A percentile compares a stretch with the other conserved stretches of the same genome.
Conservation (phyloP, 2,113 vertebrate species). For the Corynorhinus townsendii region DNA sequence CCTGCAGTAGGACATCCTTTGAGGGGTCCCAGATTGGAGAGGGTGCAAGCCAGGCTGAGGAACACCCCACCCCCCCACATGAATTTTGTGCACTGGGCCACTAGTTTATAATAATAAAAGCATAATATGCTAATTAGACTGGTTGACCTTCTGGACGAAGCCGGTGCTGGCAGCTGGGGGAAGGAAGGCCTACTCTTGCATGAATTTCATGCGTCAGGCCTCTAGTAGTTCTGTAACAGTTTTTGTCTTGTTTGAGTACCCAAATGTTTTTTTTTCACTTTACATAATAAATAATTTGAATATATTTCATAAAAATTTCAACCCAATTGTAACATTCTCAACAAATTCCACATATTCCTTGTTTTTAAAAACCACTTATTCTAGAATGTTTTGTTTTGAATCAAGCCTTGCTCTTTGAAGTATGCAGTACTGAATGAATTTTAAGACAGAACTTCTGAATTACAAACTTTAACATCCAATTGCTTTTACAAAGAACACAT, state of each 20-base stretch:
- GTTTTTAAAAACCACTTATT: background rate
- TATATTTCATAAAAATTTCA: background rate
- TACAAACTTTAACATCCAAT: background rate
- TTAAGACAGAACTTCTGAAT: background rate
- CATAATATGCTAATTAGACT: too few relatives aligned
- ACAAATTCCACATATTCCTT: background rate
- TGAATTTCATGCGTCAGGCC: too few relatives aligned
- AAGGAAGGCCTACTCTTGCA: too few relatives aligned
- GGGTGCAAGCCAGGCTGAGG: too few relatives aligned
- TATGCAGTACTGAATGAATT: background rate
- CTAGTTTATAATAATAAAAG: too few relatives aligned
- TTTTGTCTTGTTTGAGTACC: background rate
- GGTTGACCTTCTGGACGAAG: too few relatives aligned
- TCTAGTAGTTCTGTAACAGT: background rate
- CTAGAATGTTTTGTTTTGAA: background rate
- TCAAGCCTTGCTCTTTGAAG: background rate
- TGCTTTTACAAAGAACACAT: background rate
- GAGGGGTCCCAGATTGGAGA: too few relatives aligned
- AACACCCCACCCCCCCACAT: too few relatives aligned
- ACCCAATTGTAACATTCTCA: background rate
- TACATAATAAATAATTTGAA: background rate
- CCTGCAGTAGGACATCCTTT: too few relatives aligned
- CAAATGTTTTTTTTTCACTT: background rate
- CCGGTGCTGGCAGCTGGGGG: too few relatives aligned
- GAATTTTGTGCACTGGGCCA: too few relatives aligned